These are phyloP conservation scores for Sebastes wilsoni DNA, from an alignment of 2,797 vertebrate genomes.

Conservation along the genomic window DNA sequence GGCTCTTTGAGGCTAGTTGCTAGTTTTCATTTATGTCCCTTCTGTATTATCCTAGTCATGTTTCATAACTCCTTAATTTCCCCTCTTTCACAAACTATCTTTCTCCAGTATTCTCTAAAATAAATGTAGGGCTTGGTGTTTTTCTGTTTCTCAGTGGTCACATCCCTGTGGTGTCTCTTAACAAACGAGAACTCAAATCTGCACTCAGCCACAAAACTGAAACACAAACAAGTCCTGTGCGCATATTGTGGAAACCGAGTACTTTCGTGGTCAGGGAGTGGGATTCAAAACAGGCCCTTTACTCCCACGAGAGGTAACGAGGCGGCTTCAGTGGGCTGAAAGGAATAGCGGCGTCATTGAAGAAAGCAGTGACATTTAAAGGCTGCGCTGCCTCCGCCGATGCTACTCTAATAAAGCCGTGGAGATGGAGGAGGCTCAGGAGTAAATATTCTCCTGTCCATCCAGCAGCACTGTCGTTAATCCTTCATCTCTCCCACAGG, in stretches of 20 bases:
- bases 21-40: background rate
- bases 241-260: slow-evolving; percentile 18
- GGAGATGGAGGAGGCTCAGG: slow-evolving; percentile 44
- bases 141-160: background rate
- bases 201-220: slow-evolving; percentile 8
- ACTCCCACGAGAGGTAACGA: slow-evolving; percentile 47
- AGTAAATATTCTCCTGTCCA: slow-evolving; percentile 59
- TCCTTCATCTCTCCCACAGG: slow-evolving; percentile 50
- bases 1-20: background rate
- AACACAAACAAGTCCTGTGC: slow-evolving; percentile 39
- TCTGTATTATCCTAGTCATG: background rate
- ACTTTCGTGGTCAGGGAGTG: slow-evolving; percentile 39
- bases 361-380: slow-evolving; percentile 74
- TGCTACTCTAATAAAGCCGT: slow-evolving; percentile 58
- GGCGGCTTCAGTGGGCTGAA: slow-evolving; percentile 53
- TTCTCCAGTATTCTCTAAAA: slow-evolving; percentile 11
- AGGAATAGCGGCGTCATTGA: slow-evolving; percentile 44
- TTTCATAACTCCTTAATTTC: background rate
- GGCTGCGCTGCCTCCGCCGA: slow-evolving; percentile 28
- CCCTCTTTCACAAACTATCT: background rate
- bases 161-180: background rate
- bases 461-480: slow-evolving; percentile 34
- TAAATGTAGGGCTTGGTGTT: background rate
- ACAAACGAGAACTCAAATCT: slow-evolving; percentile 23
- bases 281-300: slow-evolving; percentile 63